phyloP scores from a whole-genome alignment of 2,113 vertebrate species.

The Hiodon alosoides region DNA sequence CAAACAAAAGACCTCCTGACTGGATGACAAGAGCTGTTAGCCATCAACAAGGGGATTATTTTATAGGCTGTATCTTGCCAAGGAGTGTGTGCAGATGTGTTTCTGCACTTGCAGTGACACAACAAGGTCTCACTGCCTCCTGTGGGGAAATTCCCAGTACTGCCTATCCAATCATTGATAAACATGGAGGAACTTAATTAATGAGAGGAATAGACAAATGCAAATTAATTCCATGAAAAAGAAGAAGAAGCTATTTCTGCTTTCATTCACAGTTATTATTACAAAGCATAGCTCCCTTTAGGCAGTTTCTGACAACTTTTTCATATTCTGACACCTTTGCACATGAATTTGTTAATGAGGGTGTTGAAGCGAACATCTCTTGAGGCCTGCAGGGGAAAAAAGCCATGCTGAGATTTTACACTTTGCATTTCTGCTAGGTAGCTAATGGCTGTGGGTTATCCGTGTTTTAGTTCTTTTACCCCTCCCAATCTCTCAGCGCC shows the following conservation, averaged over 20 bases:
- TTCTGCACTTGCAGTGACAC: not conserved
- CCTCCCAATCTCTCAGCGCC: not conserved
- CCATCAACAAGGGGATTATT: not conserved
- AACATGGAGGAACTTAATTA: not conserved
- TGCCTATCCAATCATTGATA: not conserved
- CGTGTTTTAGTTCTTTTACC: slow-evolving; percentile 2
- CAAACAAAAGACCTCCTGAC: not conserved
- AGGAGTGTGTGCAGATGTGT: not conserved
- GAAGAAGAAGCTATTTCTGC: not conserved
- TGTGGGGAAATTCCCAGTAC: not conserved
- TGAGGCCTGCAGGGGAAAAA: not conserved
- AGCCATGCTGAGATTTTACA: not conserved
- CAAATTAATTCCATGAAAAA: not conserved
- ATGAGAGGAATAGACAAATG: not conserved
- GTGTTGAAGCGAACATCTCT: not conserved
- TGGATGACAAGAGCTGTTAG: not conserved
- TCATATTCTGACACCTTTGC: not conserved
- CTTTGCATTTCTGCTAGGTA: not conserved
- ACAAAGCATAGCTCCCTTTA: no score
- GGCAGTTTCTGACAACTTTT: not conserved
- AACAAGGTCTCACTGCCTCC: not conserved
- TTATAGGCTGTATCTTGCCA: not conserved
- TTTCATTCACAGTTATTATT: not conserved
- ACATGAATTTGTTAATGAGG: not conserved
- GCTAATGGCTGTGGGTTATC: not conserved